A percentile compares a stretch with the other conserved stretches of the same genome.
Evolutionary conservation across 2,888 invertebrate genomes (phyloP).

Genomic region (Catocala fraxini): DNA sequence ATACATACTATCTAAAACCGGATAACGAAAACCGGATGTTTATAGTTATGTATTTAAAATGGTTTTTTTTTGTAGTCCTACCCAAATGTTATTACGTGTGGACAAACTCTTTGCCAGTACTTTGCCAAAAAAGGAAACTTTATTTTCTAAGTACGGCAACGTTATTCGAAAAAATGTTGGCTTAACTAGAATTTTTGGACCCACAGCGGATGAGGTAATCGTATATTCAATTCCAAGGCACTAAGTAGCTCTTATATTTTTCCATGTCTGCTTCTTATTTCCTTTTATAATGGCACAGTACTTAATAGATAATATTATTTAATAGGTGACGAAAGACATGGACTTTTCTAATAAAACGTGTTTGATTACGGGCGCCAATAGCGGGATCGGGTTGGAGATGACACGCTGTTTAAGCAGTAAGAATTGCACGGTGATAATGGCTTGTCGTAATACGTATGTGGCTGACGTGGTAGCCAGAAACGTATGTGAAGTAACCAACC

Average conservation of each 20-base stretch:
- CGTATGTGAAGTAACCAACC: constrained; percentile 55
- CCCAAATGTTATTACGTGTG: constrained; percentile 21
- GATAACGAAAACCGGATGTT: no score
- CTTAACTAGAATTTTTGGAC: constrained; percentile 57
- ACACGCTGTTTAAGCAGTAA: constrained; percentile 93
- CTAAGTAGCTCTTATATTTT: no score
- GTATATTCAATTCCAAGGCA: no score
- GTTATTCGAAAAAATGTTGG: constrained; percentile 49
- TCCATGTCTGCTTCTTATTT: no score
- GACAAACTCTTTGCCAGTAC: constrained; percentile 48
- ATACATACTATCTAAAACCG: no score
- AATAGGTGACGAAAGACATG: constrained; percentile 91
- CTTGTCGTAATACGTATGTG: constrained; percentile 91
- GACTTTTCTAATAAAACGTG: constrained; percentile 94
- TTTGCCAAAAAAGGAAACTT: constrained; percentile 37
- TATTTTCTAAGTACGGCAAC: constrained; percentile 49
- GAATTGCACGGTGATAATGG: constrained; percentile 94
- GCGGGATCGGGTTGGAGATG: constrained; percentile 98
- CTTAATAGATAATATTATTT: constrained; percentile 18
- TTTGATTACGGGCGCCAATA: constrained; percentile 96
- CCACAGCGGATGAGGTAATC: constrained; percentile 64
- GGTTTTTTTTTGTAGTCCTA: constrained; percentile 36
- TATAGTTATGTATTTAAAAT: neutral
- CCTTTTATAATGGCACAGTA: no score
- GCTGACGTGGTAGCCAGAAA: constrained; percentile 80